Conservation (phyloP, 35 echinoderm and acorn worm species). For the Apostichopus japonicus region DNA sequence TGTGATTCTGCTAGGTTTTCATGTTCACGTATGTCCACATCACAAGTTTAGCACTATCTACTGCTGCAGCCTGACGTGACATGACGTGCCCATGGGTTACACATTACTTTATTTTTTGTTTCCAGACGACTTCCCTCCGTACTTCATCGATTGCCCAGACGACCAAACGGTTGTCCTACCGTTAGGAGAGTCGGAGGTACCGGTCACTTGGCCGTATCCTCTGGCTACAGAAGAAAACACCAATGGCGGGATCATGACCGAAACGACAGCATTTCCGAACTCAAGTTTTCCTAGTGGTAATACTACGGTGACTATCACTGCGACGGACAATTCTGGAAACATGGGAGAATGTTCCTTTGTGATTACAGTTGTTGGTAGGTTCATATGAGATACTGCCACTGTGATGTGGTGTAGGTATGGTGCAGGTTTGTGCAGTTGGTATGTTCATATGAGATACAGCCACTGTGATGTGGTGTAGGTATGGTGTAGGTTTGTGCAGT, state of each 20-base stretch:
- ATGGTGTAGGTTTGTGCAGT: too few species aligned
- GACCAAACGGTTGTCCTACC: background rate
- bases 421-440: too few species aligned
- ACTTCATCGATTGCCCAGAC: background rate
- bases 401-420: too few species aligned
- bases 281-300: constrained; percentile 51
- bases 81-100: too few species aligned
- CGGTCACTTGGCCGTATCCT: background rate
- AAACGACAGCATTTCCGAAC: background rate
- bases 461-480: too few species aligned
- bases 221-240: background rate
- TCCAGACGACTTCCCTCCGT: background rate
- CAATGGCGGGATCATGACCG: background rate
- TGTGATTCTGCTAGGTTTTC: too few species aligned
- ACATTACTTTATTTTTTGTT: too few species aligned
- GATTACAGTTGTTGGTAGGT: constrained; percentile 63
- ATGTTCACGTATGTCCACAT: too few species aligned
- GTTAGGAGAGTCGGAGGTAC: background rate
- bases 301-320: constrained; percentile 64
- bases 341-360: constrained; percentile 52
- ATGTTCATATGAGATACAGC: background rate
- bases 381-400: background rate
- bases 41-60: too few species aligned
- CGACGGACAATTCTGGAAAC: constrained; percentile 41
- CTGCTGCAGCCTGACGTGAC: too few species aligned